Conservation (phyloP, 2,888 invertebrate species). For the Azorinus chamasolen region DNA sequence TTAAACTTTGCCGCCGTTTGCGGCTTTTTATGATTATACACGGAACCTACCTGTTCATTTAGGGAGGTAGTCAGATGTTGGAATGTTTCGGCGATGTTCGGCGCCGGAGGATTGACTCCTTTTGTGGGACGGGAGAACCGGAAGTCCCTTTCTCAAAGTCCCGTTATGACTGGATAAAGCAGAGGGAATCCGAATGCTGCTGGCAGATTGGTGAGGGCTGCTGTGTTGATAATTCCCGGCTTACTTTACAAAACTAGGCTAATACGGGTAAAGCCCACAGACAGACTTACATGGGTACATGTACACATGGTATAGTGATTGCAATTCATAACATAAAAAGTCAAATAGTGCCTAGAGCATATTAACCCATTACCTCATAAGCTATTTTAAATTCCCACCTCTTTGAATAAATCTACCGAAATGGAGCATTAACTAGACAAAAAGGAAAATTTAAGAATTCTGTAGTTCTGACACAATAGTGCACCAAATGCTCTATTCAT, state of each 20-base stretch:
- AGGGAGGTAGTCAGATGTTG: conserved; percentile 12
- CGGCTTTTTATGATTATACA: conserved; percentile 20
- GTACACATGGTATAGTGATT: neutral
- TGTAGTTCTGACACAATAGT: no score
- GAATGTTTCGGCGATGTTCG: conserved; percentile 75
- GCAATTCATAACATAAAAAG: neutral
- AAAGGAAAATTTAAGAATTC: no score
- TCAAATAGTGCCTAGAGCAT: neutral
- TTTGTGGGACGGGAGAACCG: conserved; percentile 74
- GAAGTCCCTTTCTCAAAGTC: conserved; percentile 68
- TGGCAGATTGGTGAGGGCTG: conserved; percentile 71
- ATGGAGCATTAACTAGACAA: no score
- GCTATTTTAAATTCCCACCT: no score
- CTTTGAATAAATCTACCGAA: no score
- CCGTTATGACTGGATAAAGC: conserved; percentile 65
- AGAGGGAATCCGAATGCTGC: conserved; percentile 71
- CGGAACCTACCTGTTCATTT: conserved; percentile 8
- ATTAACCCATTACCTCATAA: no score
- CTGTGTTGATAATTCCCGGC: no score
- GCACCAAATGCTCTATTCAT: neutral
- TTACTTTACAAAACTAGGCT: neutral
- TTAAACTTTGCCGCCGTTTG: conserved; percentile 9
- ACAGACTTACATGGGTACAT: neutral
- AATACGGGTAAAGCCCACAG: neutral
- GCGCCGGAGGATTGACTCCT: conserved; percentile 71